phyloP scores from a whole-genome alignment of 2,888 invertebrate species.

The Nephrocerus scutellatus region DNA sequence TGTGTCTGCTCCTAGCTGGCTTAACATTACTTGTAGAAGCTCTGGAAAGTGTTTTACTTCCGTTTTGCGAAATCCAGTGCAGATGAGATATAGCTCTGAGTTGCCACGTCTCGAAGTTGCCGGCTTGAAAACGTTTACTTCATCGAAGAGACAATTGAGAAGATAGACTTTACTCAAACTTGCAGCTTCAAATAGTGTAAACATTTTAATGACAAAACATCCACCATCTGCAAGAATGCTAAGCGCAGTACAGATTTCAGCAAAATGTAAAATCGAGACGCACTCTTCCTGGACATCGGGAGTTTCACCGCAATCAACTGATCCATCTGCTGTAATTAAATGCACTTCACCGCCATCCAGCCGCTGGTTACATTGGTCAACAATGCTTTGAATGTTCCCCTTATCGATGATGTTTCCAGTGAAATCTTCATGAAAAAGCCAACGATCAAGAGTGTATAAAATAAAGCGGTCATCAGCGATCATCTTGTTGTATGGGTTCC shows the following conservation, averaged over 20 bases:
- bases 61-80: conserved; percentile 47
- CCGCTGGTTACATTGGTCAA: conserved; percentile 47
- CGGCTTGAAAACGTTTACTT: conserved; percentile 77
- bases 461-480: conserved; percentile 78
- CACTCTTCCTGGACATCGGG: conserved; percentile 81
- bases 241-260: conserved; percentile 74
- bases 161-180: conserved; percentile 74
- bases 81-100: conserved; percentile 85
- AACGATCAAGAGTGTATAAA: conserved; percentile 64
- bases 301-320: conserved; percentile 76
- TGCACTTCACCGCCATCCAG: conserved; percentile 51
- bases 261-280: conserved; percentile 72
- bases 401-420: conserved; percentile 76
- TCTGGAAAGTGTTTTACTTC: conserved; percentile 23
- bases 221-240: conserved; percentile 64
- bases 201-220: conserved; percentile 77
- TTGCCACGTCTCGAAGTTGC: conserved; percentile 91
- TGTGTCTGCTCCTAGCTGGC: conserved; percentile 16
- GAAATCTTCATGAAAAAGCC: conserved; percentile 80
- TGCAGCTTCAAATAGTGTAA: conserved; percentile 81
- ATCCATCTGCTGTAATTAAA: conserved; percentile 88
- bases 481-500: conserved; percentile 61
- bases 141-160: conserved; percentile 64
- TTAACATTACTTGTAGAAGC: conserved; percentile 27
- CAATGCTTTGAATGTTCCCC: conserved; percentile 60